Evolutionary conservation across 2,888 invertebrate species (phyloP), one percentile per base, ranked within the genome.

Genomic region (Hemithea aestivaria): DNA sequence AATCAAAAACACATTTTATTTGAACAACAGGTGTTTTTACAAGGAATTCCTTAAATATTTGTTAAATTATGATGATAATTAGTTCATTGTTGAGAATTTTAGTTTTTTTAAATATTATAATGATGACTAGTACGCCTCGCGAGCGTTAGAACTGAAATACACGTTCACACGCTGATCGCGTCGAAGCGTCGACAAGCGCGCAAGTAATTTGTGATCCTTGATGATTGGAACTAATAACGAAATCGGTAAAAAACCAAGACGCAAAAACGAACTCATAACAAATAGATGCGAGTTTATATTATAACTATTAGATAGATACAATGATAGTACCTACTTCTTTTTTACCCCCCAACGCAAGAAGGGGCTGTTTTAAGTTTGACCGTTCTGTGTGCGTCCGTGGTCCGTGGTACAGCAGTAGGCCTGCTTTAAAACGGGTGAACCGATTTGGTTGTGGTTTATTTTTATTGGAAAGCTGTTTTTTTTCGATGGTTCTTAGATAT

Each of bases 121-220:
- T 26, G 30, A 7, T 10, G 31, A 47, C 44, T 36, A 41, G 71
- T 64, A 55, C 60, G 53, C 62, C 62, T 53, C 53, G 43, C 61
- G 67, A 66, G 57, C 53, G 73, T 54, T 57, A 56, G 62, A 64
- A 70, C 69, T 60, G 66, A 63, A 75, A 68, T 76, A 16, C 16
- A 4, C 5, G 16, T 5, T 2, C 5, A 16, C 16, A 5, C 16
- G 16, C 16, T 4, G n/a, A n/a, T n/a, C n/a, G 16, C 16, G 16
- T 16, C 16, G 16, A 5, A 5, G 16, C 16, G 16, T 16, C 16
- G 3, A 16, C 16, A 75, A 75, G 43, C 50, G 56, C 42, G 56
- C 51, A 53, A 51, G 48, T 43, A 56, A 62, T 62, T 16, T 16
- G 16, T 61, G 49, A 64, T 71, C 58, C 60, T 61, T 59, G 53